Conservation (phyloP, 1,140 invertebrate species). For the Brachionus angularis region DNA sequence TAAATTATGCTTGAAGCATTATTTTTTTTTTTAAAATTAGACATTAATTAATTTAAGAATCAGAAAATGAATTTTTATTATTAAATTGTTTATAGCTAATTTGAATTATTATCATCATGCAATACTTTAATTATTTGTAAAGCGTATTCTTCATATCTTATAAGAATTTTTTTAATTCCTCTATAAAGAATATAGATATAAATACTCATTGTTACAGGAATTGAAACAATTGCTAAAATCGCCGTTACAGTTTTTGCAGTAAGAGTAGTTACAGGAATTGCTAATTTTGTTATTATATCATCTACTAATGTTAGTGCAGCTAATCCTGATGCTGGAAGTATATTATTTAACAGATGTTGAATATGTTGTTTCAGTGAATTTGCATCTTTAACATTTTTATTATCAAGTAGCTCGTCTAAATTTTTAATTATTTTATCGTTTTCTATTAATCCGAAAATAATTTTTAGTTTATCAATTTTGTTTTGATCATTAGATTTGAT, state of each 20-base stretch:
- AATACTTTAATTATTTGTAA: background rate
- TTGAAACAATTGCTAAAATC: background rate
- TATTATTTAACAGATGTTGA: background rate
- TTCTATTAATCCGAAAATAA: background rate
- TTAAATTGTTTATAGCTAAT: too few species aligned
- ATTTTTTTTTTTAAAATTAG: too few species aligned
- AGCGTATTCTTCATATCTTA: slow-evolving; percentile 6
- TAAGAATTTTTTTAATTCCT: slow-evolving; percentile 10
- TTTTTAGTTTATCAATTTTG: slow-evolving; percentile 1
- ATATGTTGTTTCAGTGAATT: background rate
- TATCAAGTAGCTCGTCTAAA: slow-evolving; percentile 5
- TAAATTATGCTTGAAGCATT: too few species aligned
- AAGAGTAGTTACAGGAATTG: background rate
- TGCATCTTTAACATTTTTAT: background rate
- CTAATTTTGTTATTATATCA: background rate
- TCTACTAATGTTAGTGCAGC: background rate
- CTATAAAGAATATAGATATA: background rate
- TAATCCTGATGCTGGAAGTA: background rate
- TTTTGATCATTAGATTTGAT: background rate
- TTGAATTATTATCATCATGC: too few species aligned
- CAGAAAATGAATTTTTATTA: too few species aligned
- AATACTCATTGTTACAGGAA: background rate
- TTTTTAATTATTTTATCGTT: background rate
- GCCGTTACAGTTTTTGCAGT: background rate
- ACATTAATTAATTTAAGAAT: too few species aligned